These are phyloP conservation scores for Dorcus hopei DNA, from an alignment of 2,888 invertebrate genomes.

Conservation along the genomic window DNA sequence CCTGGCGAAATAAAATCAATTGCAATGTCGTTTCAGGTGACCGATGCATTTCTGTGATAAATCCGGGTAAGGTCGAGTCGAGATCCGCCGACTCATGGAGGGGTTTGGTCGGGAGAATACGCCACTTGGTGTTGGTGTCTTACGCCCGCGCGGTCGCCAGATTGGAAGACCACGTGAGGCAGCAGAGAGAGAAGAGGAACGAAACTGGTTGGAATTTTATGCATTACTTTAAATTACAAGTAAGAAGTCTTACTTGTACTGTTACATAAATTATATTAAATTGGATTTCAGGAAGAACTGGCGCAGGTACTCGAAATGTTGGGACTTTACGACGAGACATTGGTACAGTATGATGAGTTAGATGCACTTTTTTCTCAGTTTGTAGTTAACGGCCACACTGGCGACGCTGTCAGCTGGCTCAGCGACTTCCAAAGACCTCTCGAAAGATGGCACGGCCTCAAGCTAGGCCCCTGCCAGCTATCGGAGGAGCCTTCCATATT, in stretches of 20 bases:
- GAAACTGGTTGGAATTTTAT: conserved; percentile 92
- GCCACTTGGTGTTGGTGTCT: conserved; percentile 79
- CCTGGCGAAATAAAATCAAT: neutral
- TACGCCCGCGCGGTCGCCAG: conserved; percentile 82
- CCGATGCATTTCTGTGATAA: conserved; percentile 86
- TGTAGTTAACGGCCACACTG: conserved; percentile 87
- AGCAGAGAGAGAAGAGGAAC: conserved; percentile 85
- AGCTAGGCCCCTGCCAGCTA: conserved; percentile 60
- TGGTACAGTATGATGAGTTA: conserved; percentile 95
- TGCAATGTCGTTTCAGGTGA: conserved; percentile 46
- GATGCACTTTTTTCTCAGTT: conserved; percentile 97
- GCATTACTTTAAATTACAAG: conserved; percentile 89
- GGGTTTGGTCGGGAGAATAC: conserved; percentile 75
- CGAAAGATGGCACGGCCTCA: conserved; percentile 81
- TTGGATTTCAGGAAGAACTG: conserved; percentile 76
- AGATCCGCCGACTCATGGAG: conserved; percentile 90
- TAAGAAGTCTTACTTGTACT: conserved; percentile 37
- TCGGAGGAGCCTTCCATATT: conserved; percentile 70
- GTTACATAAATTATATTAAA: neutral
- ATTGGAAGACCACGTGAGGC: conserved; percentile 87
- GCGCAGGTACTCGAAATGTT: conserved; percentile 94
- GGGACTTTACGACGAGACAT: conserved; percentile 87
- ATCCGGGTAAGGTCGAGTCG: conserved; percentile 86
- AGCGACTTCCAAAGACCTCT: conserved; percentile 75
- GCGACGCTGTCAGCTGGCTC: conserved; percentile 83